Evolutionary conservation across 2,888 invertebrate genomes (phyloP), one percentile per base, ranked within the genome.

Genomic region (Phortica magna): DNA sequence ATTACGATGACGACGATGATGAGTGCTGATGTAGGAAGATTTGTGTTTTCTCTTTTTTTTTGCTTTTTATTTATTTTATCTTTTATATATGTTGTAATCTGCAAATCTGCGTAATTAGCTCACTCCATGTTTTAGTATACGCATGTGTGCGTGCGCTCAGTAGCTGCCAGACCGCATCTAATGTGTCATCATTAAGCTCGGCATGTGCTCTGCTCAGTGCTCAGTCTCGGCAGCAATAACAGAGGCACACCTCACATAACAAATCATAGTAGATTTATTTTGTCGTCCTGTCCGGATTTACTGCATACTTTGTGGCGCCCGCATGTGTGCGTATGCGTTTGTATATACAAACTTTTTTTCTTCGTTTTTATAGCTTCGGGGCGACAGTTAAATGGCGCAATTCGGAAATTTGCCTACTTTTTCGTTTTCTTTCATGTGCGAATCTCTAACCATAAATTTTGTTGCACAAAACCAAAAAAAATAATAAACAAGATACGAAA

Each of bases 211-310:
- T 14, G 55, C 55, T 17, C 17, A 55, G 17, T 14, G 55, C 55
- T 6, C 7, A n/a, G 31, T 31, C 31, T 31, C 55, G 17, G 17
- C 14, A 55, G 17, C 55, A 55, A 55, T 55, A 55, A 55, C 14
- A 55, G 5, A 55, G n/a, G n/a, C 55, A 55, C 14, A 14, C n/a
- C 9, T 17, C 14, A 55, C 55, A 55, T 55, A 55, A 55, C 17
- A 55, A 55, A 55, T 55, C 55, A 55, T 55, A 55, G 55, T 55
- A 55, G 55, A 55, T 55, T 55, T 55, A 55, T 55, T 55, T 55
- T n/a, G 55, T 14, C 55, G 31, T 55, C n/a, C 55, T n/a, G 55
- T 14, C 55, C 7, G 55, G 55, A 55, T 55, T 55, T 55, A 55
- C 17, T 55, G 55, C 55, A n/a, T 55, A 55, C 55, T 55, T 14